Conservation (phyloP, 2,113 vertebrate species). For the Percopsis transmontana region DNA sequence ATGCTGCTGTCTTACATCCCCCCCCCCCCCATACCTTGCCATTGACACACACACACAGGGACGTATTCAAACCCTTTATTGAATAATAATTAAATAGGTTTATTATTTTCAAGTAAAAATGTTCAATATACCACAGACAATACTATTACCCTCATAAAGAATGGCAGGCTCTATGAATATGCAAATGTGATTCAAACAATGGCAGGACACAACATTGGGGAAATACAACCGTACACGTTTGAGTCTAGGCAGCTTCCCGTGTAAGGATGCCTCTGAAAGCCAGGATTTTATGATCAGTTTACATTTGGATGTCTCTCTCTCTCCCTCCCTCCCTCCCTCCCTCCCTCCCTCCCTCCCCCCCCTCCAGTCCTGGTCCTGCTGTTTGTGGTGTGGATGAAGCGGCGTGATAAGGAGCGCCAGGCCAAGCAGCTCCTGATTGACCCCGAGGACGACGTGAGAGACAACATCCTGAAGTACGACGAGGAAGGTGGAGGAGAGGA, state of each 20-base stretch:
- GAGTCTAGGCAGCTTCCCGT: no score
- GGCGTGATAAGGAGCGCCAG: slow-evolving; percentile 93
- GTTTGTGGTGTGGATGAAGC: slow-evolving; percentile 98
- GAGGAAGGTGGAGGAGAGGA: slow-evolving; percentile 98
- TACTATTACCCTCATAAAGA: no score
- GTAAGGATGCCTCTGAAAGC: slow-evolving; percentile 54
- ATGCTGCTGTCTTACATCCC: no score
- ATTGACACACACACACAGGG: slow-evolving; percentile 25
- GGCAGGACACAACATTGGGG: no score
- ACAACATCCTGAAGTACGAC: slow-evolving; percentile 98
- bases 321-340: slow-evolving; percentile 3
- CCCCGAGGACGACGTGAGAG: slow-evolving; percentile 94
- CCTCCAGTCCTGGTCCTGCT: slow-evolving; percentile 88
- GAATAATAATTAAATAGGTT: no score
- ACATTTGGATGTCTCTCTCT: slow-evolving; percentile 34
- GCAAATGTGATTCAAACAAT: no score
- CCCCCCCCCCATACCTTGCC: slow-evolving; percentile 13
- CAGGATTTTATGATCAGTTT: slow-evolving; percentile 63
- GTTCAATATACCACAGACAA: no score
- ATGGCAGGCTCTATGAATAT: no score
- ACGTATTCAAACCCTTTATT: no score
- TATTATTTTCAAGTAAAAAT: no score
- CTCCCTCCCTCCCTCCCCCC: slow-evolving; percentile 4
- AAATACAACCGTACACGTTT: no score
- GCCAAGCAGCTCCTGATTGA: slow-evolving; percentile 96